Percentiles rank a stretch among this genome's conserved stretches.
Conservation (phyloP, 2,113 vertebrate genomes). For the Dendrocopos noguchii region DNA sequence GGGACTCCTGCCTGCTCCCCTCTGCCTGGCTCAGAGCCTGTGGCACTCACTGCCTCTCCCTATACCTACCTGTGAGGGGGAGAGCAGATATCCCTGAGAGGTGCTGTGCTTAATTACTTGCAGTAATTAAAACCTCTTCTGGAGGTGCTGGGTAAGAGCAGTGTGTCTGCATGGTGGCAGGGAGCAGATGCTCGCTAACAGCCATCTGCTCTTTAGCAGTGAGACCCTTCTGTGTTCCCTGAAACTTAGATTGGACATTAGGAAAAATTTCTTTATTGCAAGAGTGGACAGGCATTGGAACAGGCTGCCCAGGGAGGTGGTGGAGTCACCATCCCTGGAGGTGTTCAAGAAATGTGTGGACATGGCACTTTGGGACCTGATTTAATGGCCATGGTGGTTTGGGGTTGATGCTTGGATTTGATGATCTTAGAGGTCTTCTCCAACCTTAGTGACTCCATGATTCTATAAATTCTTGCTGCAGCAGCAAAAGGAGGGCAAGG, state of each 20-base stretch:
- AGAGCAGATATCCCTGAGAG: background rate
- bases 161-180: background rate
- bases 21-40: background rate
- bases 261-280: too few species aligned
- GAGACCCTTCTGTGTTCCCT: background rate
- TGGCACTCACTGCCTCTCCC: background rate
- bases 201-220: background rate
- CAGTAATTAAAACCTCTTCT: slow-evolving; percentile 3
- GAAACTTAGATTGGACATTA: background rate
- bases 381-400: too few species aligned
- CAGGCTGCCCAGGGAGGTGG: too few species aligned
- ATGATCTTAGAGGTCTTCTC: too few species aligned
- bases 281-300: too few species aligned
- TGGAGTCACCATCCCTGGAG: too few species aligned
- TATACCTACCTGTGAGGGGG: background rate
- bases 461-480: background rate
- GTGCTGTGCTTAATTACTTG: slow-evolving; percentile 31
- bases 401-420: too few species aligned
- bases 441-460: too few species aligned
- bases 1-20: background rate
- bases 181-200: background rate
- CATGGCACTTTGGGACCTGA: too few species aligned
- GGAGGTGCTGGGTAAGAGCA: background rate
- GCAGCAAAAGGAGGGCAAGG: accelerated
- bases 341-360: too few species aligned